Conservation (phyloP, 2,113 vertebrate genomes). For the Genyomyrus donnyi region DNA sequence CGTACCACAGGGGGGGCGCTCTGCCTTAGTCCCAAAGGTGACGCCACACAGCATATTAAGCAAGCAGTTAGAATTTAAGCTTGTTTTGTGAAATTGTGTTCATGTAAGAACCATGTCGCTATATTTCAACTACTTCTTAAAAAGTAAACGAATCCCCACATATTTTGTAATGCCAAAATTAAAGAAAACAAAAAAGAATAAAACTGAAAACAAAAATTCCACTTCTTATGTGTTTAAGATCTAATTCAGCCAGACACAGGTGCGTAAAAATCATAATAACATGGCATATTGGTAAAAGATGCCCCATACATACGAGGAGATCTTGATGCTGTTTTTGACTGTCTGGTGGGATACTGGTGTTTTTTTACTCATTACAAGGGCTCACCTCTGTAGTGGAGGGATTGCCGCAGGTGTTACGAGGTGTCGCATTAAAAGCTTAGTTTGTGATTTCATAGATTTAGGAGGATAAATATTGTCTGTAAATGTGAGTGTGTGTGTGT, state of each 20-base stretch:
- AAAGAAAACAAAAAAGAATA: background rate
- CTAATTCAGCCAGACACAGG: background rate
- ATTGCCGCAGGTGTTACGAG: background rate
- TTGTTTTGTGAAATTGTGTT: background rate
- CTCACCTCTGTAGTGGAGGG: constrained; percentile 10
- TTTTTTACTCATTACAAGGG: background rate
- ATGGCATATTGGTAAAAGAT: background rate
- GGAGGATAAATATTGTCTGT: constrained; percentile 31
- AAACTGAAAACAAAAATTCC: background rate
- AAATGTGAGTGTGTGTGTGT: constrained; percentile 33
- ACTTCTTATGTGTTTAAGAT: background rate
- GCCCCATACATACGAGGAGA: background rate
- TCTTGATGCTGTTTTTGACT: background rate
- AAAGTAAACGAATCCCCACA: background rate
- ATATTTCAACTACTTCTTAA: background rate
- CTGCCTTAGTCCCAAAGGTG: background rate
- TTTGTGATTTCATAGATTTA: constrained; percentile 31
- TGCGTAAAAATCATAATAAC: background rate
- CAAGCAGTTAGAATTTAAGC: background rate
- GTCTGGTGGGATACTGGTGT: background rate
- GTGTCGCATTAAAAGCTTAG: background rate
- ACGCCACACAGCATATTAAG: constrained; percentile 20
- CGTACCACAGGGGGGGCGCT: constrained; percentile 1
- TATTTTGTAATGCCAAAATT: background rate
- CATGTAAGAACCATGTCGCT: background rate